These are phyloP conservation scores for Oreortyx pictus DNA, from an alignment of 2,797 vertebrate genomes.

Conservation along the genomic window DNA sequence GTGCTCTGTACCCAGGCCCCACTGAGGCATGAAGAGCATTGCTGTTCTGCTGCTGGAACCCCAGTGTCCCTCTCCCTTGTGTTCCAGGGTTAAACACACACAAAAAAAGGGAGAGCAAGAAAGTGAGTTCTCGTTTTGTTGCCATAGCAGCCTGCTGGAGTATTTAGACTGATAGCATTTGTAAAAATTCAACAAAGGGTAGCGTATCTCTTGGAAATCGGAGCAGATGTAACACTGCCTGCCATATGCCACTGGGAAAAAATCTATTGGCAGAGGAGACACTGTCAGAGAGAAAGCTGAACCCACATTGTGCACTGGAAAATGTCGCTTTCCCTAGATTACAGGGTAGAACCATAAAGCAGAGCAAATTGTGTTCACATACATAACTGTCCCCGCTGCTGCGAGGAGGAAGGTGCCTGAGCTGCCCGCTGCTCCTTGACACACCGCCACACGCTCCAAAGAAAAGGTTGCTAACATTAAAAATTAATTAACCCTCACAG, in stretches of 20 bases:
- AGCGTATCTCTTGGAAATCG: constrained; percentile 52
- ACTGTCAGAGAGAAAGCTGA: constrained; percentile 31
- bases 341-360: constrained; percentile 43
- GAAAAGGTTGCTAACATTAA: constrained; percentile 53
- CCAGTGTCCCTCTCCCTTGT: neutral
- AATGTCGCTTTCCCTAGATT: constrained; percentile 72
- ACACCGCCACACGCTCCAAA: neutral
- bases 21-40: neutral
- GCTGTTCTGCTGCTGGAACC: neutral
- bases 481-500: constrained; percentile 53
- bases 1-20: neutral
- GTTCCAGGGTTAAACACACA: neutral
- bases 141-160: constrained; percentile 55
- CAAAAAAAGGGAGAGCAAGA: neutral
- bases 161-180: constrained; percentile 66
- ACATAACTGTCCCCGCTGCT: constrained; percentile 13
- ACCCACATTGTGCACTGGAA: constrained; percentile 42
- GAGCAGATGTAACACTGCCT: constrained; percentile 63
- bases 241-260: constrained; percentile 62
- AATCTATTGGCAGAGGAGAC: constrained; percentile 47
- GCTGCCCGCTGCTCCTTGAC: neutral
- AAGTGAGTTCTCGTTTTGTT: constrained; percentile 28
- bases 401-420: constrained; percentile 10
- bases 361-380: constrained; percentile 48
- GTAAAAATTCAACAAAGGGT: constrained; percentile 67